Conservation (phyloP, 1,140 invertebrate genomes). For the Drosophila funebris region DNA sequence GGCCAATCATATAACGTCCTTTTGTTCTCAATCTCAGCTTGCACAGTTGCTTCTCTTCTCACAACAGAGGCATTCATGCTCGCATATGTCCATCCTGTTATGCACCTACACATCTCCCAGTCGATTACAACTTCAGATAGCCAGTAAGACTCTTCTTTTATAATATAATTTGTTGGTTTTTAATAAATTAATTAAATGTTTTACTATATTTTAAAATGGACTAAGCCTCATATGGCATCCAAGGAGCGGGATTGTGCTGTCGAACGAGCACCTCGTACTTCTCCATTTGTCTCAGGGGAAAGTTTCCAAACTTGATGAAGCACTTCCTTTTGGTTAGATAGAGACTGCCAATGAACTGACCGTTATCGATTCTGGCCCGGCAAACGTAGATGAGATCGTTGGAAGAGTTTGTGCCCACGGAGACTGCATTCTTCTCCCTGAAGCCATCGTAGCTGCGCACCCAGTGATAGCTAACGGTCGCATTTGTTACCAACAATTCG, state of each 20-base stretch:
- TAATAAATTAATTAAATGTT: too few species aligned
- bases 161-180: background rate
- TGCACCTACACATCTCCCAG: background rate
- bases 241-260: background rate
- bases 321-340: background rate
- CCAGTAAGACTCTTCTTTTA: background rate
- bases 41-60: too few species aligned
- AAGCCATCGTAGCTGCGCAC: conserved; percentile 33
- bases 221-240: background rate
- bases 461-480: conserved; percentile 20
- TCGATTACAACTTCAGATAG: background rate
- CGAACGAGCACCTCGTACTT: background rate
- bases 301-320: background rate
- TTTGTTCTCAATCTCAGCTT: too few species aligned
- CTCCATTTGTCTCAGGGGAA: background rate
- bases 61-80: too few species aligned
- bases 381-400: conserved; percentile 36
- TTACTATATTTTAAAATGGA: background rate
- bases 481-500: background rate
- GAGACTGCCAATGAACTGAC: background rate
- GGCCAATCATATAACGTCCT: too few species aligned
- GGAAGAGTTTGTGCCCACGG: conserved; percentile 16
- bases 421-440: conserved; percentile 31
- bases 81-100: too few species aligned
- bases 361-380: background rate